Conservation (phyloP, 2,113 vertebrate species). For the Antechinus flavipes region DNA sequence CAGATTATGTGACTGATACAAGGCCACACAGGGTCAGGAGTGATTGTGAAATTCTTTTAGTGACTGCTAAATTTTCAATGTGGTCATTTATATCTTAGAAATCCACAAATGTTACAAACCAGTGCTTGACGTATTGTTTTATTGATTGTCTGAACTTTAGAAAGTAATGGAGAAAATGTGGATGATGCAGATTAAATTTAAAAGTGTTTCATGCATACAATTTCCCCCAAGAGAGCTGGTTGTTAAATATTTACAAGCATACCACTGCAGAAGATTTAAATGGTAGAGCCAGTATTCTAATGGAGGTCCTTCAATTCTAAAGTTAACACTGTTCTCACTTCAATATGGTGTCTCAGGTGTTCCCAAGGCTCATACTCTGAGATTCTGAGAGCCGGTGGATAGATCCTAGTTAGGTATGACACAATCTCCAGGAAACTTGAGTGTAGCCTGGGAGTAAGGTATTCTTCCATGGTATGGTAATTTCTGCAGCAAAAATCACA, state of each 20-base stretch:
- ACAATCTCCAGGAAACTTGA: neutral
- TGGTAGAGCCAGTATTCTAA: neutral
- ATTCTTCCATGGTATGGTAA: slow-evolving; percentile 52
- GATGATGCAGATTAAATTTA: neutral
- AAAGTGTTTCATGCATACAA: neutral
- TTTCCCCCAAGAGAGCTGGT: neutral
- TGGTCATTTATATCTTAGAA: neutral
- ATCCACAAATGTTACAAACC: neutral
- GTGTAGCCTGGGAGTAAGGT: neutral
- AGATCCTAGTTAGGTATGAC: neutral
- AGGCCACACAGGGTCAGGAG: neutral
- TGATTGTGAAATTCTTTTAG: neutral
- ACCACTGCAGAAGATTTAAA: neutral
- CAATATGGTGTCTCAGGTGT: neutral
- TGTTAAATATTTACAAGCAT: neutral
- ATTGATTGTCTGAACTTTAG: neutral
- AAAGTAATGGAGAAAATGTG: neutral
- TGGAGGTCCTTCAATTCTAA: neutral
- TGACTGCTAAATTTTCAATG: neutral
- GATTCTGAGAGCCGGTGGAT: neutral
- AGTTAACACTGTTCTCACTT: neutral
- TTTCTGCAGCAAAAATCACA: slow-evolving; percentile 78
- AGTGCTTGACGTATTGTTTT: neutral
- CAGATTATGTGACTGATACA: neutral
- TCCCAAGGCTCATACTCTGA: neutral